Percentiles rank a stretch among this genome's conserved stretches.
Conservation (phyloP, 2,113 vertebrate species). For the Sigmodon hispidus region DNA sequence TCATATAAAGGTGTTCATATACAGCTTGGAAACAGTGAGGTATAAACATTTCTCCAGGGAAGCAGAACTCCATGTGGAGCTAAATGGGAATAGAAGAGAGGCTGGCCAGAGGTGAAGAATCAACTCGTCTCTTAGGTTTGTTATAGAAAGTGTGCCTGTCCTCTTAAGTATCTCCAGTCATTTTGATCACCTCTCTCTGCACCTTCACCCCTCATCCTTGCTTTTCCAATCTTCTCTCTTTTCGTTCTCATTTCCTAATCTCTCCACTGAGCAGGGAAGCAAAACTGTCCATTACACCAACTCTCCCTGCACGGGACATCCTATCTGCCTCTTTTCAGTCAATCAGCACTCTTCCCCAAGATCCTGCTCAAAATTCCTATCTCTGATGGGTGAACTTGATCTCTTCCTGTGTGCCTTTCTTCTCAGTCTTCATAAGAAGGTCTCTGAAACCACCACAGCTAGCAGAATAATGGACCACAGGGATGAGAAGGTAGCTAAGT, state of each 20-base stretch:
- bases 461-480: not conserved
- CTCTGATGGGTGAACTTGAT: not conserved
- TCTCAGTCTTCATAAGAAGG: not conserved
- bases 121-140: not conserved
- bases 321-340: not conserved
- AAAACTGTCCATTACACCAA: fast-evolving
- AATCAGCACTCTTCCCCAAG: not conserved
- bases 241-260: not conserved
- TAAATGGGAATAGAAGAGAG: not conserved
- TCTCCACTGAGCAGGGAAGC: not conserved
- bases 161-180: not conserved
- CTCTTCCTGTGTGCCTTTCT: not conserved
- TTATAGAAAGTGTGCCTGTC: not conserved
- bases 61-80: not conserved
- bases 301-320: not conserved
- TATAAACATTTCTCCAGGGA: not conserved
- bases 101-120: not conserved
- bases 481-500: not conserved
- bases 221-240: not conserved
- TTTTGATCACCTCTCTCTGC: not conserved
- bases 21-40: not conserved
- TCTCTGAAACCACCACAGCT: not conserved
- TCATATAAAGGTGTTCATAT: not conserved
- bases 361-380: not conserved
- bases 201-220: not conserved